A percentile compares a stretch with the other conserved stretches of the same genome.
Evolutionary conservation across 2,113 vertebrate species (phyloP).

Genomic region (Dasyprocta punctata): DNA sequence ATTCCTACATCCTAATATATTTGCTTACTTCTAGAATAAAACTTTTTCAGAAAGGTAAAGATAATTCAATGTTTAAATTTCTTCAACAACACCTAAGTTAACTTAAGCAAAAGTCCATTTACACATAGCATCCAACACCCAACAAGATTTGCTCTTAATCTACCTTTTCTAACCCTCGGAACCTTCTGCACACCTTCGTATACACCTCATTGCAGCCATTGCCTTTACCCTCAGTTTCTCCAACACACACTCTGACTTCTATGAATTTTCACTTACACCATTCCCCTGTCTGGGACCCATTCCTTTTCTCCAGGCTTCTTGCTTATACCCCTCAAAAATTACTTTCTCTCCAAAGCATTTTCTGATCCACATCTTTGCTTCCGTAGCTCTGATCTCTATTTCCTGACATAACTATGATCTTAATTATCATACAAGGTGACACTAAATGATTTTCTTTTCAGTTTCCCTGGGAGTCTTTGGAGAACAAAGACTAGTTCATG

Average conservation of each 20-base stretch:
- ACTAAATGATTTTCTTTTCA: neutral
- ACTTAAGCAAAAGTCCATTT: neutral
- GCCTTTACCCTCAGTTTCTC: neutral
- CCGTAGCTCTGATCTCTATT: neutral
- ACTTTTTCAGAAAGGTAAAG: neutral
- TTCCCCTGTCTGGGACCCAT: neutral
- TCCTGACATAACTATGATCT: neutral
- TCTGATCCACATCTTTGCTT: neutral
- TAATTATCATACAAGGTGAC: neutral
- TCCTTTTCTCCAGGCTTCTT: neutral
- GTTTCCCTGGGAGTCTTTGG: neutral
- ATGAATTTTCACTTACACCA: neutral
- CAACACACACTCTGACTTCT: neutral
- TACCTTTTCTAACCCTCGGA: neutral
- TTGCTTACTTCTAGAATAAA: neutral
- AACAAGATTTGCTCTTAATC: neutral
- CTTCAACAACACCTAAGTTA: neutral
- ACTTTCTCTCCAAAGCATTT: slow-evolving; percentile 25
- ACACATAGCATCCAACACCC: neutral
- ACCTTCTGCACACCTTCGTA: neutral
- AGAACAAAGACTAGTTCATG: neutral
- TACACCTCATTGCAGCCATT: neutral
- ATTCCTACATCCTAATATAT: neutral
- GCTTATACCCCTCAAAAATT: neutral
- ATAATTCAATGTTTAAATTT: neutral